Conservation (phyloP, 2,888 invertebrate genomes). For the Aphidius colemani region DNA sequence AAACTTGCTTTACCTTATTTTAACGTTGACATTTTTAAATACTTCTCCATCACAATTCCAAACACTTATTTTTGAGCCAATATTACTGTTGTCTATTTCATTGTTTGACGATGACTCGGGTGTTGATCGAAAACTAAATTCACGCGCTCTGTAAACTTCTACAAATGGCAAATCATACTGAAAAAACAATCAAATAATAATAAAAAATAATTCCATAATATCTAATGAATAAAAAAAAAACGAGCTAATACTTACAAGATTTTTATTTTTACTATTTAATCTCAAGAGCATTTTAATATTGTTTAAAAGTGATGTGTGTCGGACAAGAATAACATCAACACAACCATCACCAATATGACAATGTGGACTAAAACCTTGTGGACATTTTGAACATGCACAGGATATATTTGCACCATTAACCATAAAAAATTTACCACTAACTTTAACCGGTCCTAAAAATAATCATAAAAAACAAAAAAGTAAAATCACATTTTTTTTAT, state of each 20-base stretch:
- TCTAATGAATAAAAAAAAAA: constrained; percentile 8
- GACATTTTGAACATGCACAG: constrained; percentile 75
- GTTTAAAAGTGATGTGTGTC: constrained; percentile 73
- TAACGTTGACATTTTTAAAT: constrained; percentile 68
- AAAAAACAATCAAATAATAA: constrained; percentile 25
- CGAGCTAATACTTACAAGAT: constrained; percentile 64
- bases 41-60: constrained; percentile 88
- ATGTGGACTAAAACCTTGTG: constrained; percentile 77
- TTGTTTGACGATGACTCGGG: constrained; percentile 43
- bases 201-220: constrained; percentile 14
- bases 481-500: constrained; percentile 1
- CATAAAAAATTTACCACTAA: constrained; percentile 76
- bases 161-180: constrained; percentile 76
- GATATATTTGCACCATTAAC: constrained; percentile 78
- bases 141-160: constrained; percentile 73
- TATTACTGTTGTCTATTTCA: constrained; percentile 44
- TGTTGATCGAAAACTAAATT: constrained; percentile 70
- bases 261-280: constrained; percentile 67
- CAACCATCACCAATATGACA: constrained; percentile 82
- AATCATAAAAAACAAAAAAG: constrained; percentile 2
- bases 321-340: constrained; percentile 75
- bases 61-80: constrained; percentile 62
- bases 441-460: constrained; percentile 63
- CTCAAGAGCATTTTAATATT: constrained; percentile 72
- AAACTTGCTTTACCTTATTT: constrained; percentile 63